Evolutionary conservation across 64 coral and sea anemone species (phyloP), one percentile per base, ranked within the genome.

Genomic region (Montipora foliosa): DNA sequence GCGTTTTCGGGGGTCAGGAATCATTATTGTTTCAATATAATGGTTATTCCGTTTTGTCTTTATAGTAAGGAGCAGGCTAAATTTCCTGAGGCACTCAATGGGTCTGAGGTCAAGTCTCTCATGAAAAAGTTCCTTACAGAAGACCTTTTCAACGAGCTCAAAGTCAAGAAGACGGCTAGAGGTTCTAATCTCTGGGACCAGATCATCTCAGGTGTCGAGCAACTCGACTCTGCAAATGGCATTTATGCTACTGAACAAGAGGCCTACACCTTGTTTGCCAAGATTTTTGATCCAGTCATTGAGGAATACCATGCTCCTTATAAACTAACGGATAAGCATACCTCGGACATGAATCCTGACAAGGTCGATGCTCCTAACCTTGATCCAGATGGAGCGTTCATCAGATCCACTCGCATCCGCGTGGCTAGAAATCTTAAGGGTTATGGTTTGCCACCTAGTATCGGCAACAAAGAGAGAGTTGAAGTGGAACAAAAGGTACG

Each of bases 321-420:
- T 88, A 98, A 95, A 83, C 96, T 95, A 0, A 47, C 76, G 29
- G 88, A 98, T 76, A 93, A 93, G 45, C 96, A 98, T 64, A 79
- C 44, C 25, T 95, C 96, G 2, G 94, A 95, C 12, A 98, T 98
- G 96, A 75, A 98, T 49, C 71, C 96, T 3, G 91, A 90, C 9
- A 93, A 95, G 77, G 87, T 98, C 8, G 77, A 95, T 13, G 93
- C 91, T 47, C 93, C 96, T 7, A 60, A 93, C 55, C 59, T 98
- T 25, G 93, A 95, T 47, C 87, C 93, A 21, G 96, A 95, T 20
- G 49, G 79, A 44, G 81, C 66, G 22, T 93, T 90, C 49, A 98
- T 98, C 20, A 79, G 94, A 25, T 98, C 96, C 15, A 98, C 96
- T 9, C 94, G 96, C n/a, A 95, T 98, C 80, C 91, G 96, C 11